Percentiles rank a stretch among this genome's conserved stretches.
phyloP scores from a whole-genome alignment of 2,113 vertebrate genomes.

The Strigops habroptila region DNA sequence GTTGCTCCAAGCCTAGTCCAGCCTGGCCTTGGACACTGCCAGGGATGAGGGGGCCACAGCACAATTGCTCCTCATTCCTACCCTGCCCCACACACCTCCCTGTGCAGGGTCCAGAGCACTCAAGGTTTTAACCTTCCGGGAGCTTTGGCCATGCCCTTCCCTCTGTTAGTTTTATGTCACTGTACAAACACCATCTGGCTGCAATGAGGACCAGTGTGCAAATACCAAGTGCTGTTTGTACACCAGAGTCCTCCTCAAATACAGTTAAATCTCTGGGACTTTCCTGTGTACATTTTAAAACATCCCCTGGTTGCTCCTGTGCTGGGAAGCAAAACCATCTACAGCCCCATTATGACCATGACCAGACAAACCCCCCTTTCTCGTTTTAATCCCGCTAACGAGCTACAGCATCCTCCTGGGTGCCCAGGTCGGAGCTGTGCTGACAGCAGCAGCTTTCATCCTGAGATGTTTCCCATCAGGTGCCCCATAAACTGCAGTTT shows the following conservation, averaged over 20 bases:
- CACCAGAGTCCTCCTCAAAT: neutral
- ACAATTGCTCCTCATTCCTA: rapidly evolving
- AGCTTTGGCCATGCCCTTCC: rapidly evolving
- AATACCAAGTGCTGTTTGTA: neutral
- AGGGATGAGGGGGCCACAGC: neutral
- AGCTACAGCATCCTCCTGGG: neutral
- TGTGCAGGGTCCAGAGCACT: rapidly evolving
- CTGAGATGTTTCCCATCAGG: neutral
- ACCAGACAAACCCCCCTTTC: neutral
- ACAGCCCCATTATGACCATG: neutral
- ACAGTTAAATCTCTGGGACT: neutral
- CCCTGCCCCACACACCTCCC: neutral
- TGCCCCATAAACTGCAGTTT: rapidly evolving
- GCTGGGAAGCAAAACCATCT: neutral
- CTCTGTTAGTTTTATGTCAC: rapidly evolving
- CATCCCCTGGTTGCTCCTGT: neutral
- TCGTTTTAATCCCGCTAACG: rapidly evolving
- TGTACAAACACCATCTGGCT: rapidly evolving
- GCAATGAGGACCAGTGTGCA: neutral
- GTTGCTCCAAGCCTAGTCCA: neutral
- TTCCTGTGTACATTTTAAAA: neutral
- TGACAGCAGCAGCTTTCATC: rapidly evolving
- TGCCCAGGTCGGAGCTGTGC: rapidly evolving
- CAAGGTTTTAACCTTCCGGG: rapidly evolving
- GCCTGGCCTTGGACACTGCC: neutral